Evolutionary conservation across 2,797 vertebrate genomes (phyloP), one percentile per base, ranked within the genome.

Genomic region (Limnodromus scolopaceus): DNA sequence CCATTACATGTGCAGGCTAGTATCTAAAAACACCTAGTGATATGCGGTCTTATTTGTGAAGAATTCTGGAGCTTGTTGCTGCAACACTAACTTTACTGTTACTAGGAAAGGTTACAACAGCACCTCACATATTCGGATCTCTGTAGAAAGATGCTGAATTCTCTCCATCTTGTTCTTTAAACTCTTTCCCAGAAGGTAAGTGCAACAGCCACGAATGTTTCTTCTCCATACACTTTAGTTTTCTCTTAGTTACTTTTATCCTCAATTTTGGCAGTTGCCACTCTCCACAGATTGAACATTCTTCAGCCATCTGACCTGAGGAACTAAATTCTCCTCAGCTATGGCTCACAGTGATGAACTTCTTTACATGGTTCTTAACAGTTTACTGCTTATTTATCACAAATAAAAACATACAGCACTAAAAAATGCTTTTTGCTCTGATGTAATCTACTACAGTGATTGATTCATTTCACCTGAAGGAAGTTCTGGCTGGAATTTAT

Each of bases 401-500:
- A 58, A 81, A 89, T 23, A 6, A 83, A 91, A 83, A 20, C 27
- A 94, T 3, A 58, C 1, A 83, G 23, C 25, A 51, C 9, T 38
- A 32, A n/a, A 54, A 74, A 51, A 32, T 2, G 8, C 13, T 27
- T 49, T 84, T 75, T 74, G 22, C 16, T 72, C 13, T 58, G 20
- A 53, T 20, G 20, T 14, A 48, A 68, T 63, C 34, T 66, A 68
- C 30, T 41, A 23, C 8, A 82, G 36, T 13, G 5, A 79, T 46
- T 45, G 20, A 27, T 83, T 54, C 6, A 60, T 51, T 68, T 94
- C 93, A 98, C 99, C 99, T 99, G 99, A 81, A 99, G 98, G 96
- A 99, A 99, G 98, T 99, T 99, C 96, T 99, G 99, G 96, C 99
- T 99, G 97, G 99, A 99, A 97, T 99, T 99, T 96, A 99, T 99